Conservation (phyloP, 35 echinoderm and acorn worm genomes). For the Chiridota heheva region DNA sequence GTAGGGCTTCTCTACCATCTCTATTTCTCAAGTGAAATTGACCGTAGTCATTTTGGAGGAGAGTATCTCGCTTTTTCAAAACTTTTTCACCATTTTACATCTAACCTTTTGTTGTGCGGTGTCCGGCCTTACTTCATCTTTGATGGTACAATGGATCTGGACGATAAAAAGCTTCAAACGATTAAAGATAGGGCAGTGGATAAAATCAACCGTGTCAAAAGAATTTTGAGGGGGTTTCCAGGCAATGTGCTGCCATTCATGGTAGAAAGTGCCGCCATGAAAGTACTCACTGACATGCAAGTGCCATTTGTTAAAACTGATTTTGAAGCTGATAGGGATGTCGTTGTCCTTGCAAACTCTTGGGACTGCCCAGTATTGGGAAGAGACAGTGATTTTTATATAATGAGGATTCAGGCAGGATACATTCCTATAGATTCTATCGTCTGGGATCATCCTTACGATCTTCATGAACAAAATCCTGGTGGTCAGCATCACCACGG, state of each 20-base stretch:
- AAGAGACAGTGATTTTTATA: constrained; percentile 88
- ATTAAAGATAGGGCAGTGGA: constrained; percentile 51
- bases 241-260: constrained; percentile 55
- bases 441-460: constrained; percentile 55
- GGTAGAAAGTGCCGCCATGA: constrained; percentile 35
- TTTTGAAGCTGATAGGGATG: constrained; percentile 97
- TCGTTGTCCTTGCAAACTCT: constrained; percentile 67
- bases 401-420: constrained; percentile 75
- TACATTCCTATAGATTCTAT: constrained; percentile 76
- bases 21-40: constrained; percentile 18
- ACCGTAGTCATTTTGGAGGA: constrained; percentile 80
- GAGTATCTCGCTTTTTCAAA: constrained; percentile 55
- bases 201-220: constrained; percentile 38
- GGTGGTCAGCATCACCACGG: background rate
- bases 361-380: constrained; percentile 64
- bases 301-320: constrained; percentile 71
- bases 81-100: constrained; percentile 54
- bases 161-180: constrained; percentile 82
- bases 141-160: constrained; percentile 78
- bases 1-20: constrained; percentile 61
- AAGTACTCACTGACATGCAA: constrained; percentile 57
- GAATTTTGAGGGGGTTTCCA: constrained; percentile 33
- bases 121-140: constrained; percentile 72
- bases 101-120: constrained; percentile 58
- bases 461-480: background rate